A percentile compares a stretch with the other conserved stretches of the same genome.
These are phyloP conservation scores for Miopithecus talapoin DNA, from an alignment of 2,797 vertebrate species.

Conservation along the genomic window DNA sequence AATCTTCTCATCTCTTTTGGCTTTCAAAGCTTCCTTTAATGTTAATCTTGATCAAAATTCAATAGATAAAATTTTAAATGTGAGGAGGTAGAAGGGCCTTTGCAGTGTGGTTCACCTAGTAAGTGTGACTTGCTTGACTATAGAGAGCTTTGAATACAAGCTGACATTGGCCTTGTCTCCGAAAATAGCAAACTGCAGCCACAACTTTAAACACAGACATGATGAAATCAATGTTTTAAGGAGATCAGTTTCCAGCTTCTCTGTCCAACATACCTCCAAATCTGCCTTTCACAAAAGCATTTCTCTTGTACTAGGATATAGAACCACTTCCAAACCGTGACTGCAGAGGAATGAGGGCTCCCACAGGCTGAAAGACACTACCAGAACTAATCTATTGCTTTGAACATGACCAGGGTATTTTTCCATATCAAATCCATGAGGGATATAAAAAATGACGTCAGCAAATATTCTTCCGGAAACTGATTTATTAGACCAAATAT, in stretches of 20 bases:
- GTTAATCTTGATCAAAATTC: conserved; percentile 26
- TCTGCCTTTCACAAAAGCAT: background rate
- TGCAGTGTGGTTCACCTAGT: background rate
- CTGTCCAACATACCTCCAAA: background rate
- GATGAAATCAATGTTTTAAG: background rate
- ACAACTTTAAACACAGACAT: background rate
- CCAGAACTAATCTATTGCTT: background rate
- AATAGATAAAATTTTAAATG: background rate
- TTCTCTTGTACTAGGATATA: background rate
- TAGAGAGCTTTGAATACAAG: background rate
- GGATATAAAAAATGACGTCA: background rate
- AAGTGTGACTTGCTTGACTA: background rate
- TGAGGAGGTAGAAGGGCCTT: background rate
- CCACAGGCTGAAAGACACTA: background rate
- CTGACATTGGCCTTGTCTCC: background rate
- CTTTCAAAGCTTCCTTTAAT: background rate
- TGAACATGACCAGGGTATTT: background rate
- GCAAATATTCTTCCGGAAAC: background rate
- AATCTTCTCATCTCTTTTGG: background rate
- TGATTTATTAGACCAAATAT: conserved; percentile 41
- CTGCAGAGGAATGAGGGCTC: background rate
- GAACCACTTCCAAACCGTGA: background rate
- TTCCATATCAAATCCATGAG: background rate
- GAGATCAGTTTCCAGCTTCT: background rate
- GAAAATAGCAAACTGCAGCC: background rate